Base-by-base conservation (phyloP, 2,113 vertebrate species). In the Thalassarche chlororhynchos region DNA sequence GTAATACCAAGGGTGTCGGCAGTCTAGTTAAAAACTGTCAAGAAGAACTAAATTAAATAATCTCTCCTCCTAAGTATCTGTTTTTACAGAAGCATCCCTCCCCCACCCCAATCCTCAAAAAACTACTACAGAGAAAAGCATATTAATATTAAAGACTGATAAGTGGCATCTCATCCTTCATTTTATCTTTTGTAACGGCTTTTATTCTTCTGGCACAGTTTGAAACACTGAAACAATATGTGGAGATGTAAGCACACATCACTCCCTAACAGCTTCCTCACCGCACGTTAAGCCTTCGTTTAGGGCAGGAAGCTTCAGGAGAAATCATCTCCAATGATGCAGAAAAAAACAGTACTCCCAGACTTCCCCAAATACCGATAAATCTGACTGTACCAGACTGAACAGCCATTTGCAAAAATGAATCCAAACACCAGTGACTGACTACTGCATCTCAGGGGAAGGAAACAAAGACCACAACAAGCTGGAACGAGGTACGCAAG, bases 401-500 rank as follows among this genome's bases (percentile, higher is more conserved):
- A 49, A 28, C 20, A 54, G 54, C 47, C 57, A 14, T 32, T 21
- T 26, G 32, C 26, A 84, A 31, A 70, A 42, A 8, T 1, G 23
- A 90, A 91, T n/a, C 46, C 54, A 9, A 88, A 20, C 54, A 72
- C 36, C 49, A 51, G 71, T 1, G 34, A 28, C 12, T 64, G 46
- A 7, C 19, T 36, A 10, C 42, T 4, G 38, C 64, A 26, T 44
- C 60, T n/a, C 77, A n/a, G 28, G 29, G 74, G 81, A 57, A 14
- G 69, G 82, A 57, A 75, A 82, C 23, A 46, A 70, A 69, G 36
- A 3, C 10, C 12, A 60, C 70, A 40, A 55, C 6, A 20, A 32
- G 52, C 9, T 9, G 84, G 65, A 87, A 69, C 1, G 7, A 74
- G 44, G 25, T 8, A n/a, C 2, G 0, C 0, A 2, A 49, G 18